A percentile compares a stretch with the other conserved stretches of the same genome.
These are phyloP conservation scores for Brenthis hecate DNA, from an alignment of 2,888 invertebrate genomes.

Conservation along the genomic window DNA sequence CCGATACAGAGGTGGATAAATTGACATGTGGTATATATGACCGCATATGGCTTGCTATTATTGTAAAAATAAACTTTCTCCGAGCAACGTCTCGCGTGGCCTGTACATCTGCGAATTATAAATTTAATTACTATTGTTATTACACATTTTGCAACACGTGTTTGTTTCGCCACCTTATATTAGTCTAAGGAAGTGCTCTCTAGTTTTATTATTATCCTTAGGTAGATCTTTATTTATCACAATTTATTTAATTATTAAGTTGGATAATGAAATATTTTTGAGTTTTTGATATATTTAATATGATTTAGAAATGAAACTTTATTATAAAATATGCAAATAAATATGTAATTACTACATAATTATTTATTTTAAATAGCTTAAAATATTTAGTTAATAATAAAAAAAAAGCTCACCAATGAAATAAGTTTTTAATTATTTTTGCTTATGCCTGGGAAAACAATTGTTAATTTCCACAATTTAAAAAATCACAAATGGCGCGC, in stretches of 20 bases:
- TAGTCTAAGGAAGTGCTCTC: slow-evolving; percentile 28
- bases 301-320: too few species aligned
- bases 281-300: too few species aligned
- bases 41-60: slow-evolving; percentile 78
- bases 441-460: too few species aligned
- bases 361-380: too few species aligned
- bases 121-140: slow-evolving; percentile 71
- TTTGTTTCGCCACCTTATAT: slow-evolving; percentile 50
- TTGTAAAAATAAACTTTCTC: slow-evolving; percentile 82
- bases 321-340: too few species aligned
- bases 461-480: slow-evolving; percentile 38
- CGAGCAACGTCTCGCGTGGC: slow-evolving; percentile 71
- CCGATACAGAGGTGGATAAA: slow-evolving; percentile 60
- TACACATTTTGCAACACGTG: slow-evolving; percentile 64
- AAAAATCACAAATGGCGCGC: slow-evolving; percentile 57
- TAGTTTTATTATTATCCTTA: background rate
- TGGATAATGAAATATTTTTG: background rate
- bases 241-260: background rate
- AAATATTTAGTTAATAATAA: too few species aligned
- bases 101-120: slow-evolving; percentile 77
- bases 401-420: background rate
- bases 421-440: too few species aligned
- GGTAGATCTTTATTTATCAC: background rate
- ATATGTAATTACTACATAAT: too few species aligned
- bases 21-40: slow-evolving; percentile 72